phyloP scores from a whole-genome alignment of 2,797 vertebrate species.

The Halcyon badia region DNA sequence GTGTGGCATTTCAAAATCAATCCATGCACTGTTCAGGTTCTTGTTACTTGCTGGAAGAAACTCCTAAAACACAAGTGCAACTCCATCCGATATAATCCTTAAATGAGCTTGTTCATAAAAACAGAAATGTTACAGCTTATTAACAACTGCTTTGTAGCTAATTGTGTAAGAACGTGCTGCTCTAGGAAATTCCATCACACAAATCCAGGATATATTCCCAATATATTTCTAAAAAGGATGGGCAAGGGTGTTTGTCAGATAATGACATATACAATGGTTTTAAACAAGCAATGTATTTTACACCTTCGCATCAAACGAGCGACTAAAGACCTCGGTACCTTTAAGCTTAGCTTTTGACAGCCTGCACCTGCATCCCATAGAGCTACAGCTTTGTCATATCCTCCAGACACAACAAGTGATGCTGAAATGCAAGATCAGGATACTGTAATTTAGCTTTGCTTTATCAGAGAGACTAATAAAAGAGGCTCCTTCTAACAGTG shows the following conservation, averaged over 20 bases:
- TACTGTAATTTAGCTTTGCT: background rate
- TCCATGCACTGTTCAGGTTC: background rate
- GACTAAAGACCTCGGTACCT: conserved; percentile 60
- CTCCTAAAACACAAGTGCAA: background rate
- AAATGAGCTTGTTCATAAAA: background rate
- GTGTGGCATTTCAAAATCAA: background rate
- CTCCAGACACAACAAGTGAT: conserved; percentile 74
- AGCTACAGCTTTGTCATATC: conserved; percentile 71
- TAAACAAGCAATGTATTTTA: background rate
- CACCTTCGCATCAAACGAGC: background rate
- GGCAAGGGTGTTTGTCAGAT: background rate
- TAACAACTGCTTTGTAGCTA: background rate
- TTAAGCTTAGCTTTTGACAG: conserved; percentile 74
- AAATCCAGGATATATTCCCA: background rate
- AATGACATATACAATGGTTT: background rate
- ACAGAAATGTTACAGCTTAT: background rate
- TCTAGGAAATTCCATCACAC: background rate
- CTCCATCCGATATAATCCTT: background rate
- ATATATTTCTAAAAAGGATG: background rate
- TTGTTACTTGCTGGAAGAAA: background rate
- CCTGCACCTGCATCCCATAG: conserved; percentile 73
- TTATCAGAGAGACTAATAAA: background rate
- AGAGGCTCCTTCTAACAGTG: background rate
- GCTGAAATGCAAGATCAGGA: conserved; percentile 66
- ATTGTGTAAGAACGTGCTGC: background rate